Base-by-base conservation (phyloP, 1,140 invertebrate species). In the Platorchestia sp. region DNA sequence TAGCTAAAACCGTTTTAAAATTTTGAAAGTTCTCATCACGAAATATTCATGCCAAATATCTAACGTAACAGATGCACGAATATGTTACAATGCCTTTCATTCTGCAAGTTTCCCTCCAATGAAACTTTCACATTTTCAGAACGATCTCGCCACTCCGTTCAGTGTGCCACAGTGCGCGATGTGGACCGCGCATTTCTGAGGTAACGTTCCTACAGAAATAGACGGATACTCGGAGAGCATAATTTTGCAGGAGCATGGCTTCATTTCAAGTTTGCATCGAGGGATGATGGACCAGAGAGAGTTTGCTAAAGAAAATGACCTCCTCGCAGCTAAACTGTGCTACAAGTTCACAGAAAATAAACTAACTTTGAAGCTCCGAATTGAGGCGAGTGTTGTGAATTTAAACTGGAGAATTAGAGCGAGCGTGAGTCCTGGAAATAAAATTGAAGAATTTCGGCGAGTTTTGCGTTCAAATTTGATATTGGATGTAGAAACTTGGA, bases 301-400 rank as follows among this genome's bases (percentile, higher is more conserved):
- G 59, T 75, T 75, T 36, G 59, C 59, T 75, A 75, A 75, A 27
- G 27, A 75, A 75, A 75, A n/a, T 3, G 10, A 36, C 7, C 59
- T 36, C 27, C 59, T 75, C 36, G 59, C 59, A 19, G 27, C 59
- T 75, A 75, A 75, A 75, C 59, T 75, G 59, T 75, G 59, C 27
- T 75, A 75, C 59, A 75, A 75, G 14, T 75, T 75, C 27, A 75
- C 59, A 75, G 59, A 75, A 75, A 75, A 75, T 75, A 75, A 75
- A 75, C 59, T 27, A 75, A 75, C 59, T 75, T 75, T 75, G 59
- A 75, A 19, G 59, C 59, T 14, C 59, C 14, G 59, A 75, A 75
- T 75, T 75, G 59, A 75, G 59, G 59, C 59, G 59, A 75, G 59
- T 75, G 59, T 75, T 75, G 59, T 75, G 59, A 75, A 75, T 75